phyloP scores from a whole-genome alignment of 2,797 vertebrate species.

The Mormyrus hasselquistii region DNA sequence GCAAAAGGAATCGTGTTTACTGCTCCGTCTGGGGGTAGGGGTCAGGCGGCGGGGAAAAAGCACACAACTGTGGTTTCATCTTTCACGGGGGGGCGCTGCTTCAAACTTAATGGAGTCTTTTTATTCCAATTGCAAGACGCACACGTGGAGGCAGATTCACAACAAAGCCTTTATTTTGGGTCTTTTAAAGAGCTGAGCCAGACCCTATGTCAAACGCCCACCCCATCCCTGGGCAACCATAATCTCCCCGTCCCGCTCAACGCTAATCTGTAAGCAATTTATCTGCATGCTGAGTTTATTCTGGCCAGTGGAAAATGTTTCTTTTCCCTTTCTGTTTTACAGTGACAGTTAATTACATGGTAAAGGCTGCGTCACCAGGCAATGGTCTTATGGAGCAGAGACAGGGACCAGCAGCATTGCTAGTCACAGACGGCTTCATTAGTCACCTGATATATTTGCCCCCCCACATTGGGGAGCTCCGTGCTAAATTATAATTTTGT shows the following conservation, averaged over 20 bases:
- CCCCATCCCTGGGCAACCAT: not conserved
- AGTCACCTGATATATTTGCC: not conserved
- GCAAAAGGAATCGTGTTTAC: conserved; percentile 83
- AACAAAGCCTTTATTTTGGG: not conserved
- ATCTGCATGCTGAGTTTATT: not conserved
- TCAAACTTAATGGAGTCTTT: conserved; percentile 18
- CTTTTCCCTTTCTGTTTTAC: not conserved
- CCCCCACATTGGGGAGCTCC: not conserved
- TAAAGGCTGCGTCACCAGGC: not conserved
- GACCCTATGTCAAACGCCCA: not conserved
- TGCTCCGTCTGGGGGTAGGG: conserved; percentile 79
- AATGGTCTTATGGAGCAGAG: not conserved
- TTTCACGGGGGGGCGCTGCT: conserved; percentile 4
- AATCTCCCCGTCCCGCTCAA: not conserved
- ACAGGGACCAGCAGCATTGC: not conserved
- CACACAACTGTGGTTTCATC: conserved; percentile 22
- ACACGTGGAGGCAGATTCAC: not conserved
- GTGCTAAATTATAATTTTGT: not conserved
- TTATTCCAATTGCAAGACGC: not conserved
- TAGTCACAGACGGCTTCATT: not conserved
- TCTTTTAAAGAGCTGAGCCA: not conserved
- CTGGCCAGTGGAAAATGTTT: not conserved
- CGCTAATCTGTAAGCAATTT: not conserved
- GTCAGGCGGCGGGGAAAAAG: conserved; percentile 50
- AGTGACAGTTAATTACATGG: not conserved